Base-by-base conservation (phyloP, 1,140 invertebrate genomes). In the Bombyx mandarina region DNA sequence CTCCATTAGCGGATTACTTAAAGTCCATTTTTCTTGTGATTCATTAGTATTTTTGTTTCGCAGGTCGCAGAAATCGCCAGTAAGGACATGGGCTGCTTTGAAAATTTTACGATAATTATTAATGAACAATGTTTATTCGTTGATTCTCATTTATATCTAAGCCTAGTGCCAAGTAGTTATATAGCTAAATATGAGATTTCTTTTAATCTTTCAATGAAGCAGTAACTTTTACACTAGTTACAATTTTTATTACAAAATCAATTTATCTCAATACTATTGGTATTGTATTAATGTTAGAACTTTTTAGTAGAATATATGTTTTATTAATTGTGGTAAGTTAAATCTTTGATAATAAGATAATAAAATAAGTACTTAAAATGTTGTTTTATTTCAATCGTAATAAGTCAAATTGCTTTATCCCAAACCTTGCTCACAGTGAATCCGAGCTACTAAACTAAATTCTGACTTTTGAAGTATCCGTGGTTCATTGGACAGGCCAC, bases 11-110 rank as follows among this genome's bases (percentile, higher is more conserved):
- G n/a, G n/a, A 47, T 47, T 47, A 5, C 26, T 47, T 47, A 47
- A 10, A 7, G 10, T 47, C 12, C 6, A 47, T 7, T n/a, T 47
- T 6, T n/a, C 12, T n/a, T 47, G 46, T 7, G 10, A 47, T 47
- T 47, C 5, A 47, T 47, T 47, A 5, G 8, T n/a, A 47, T n/a
- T 47, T n/a, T n/a, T 47, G 5, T 35, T 3, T 35, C 73, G 0
- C 79, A 86, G 82, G 82, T 76, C 82, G 81, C 77, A 68, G 82
- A 65, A 86, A 86, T 82, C 82, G 79, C 61, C 82, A 86, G 73
- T 86, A 82, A 81, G 60, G 49, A 50, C 46, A 43, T 44, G 43
- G 53, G 47, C 52, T 35, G 26, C 26, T 35, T 35, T 35, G 26
- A 35, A 35, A 35, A 35, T 35, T 35, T 35, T 35, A 35, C 26